phyloP scores from a whole-genome alignment of 37 sponge, comb jelly and placozoan genomes.

The Amphimedon queenslandica region DNA sequence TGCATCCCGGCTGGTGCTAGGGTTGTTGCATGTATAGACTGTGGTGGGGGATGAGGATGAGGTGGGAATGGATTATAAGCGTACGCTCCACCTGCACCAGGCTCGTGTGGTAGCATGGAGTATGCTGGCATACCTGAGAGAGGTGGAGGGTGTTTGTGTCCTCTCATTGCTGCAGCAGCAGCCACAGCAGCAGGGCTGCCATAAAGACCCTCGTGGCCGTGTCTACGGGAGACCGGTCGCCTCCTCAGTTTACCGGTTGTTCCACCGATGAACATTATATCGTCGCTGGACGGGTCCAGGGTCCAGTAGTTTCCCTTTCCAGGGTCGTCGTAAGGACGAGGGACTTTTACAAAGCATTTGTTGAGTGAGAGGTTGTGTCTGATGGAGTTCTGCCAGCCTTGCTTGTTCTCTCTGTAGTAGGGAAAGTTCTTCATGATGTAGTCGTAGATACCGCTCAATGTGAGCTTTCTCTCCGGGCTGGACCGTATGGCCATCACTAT shows the following conservation, averaged over 20 bases:
- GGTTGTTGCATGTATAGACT: neutral
- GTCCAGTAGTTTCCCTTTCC: conserved; percentile 99
- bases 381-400: conserved; percentile 98
- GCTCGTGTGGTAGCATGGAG: conserved; percentile 8
- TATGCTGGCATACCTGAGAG: conserved; percentile 42
- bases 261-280: conserved; percentile 85
- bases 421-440: conserved; percentile 94
- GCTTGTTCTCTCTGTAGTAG: conserved; percentile 93
- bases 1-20: conserved; percentile 5
- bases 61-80: neutral
- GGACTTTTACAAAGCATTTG: conserved; percentile 95
- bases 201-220: conserved; percentile 47
- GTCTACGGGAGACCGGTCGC: conserved; percentile 69
- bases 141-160: too few species aligned
- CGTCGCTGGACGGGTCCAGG: conserved; percentile 83
- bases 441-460: conserved; percentile 91
- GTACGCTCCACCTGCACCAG: conserved; percentile 24
- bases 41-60: neutral
- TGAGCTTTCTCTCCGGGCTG: conserved; percentile 87
- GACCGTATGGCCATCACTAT: conserved; percentile 96
- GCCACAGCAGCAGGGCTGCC: conserved; percentile 43
- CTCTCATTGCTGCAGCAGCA: conserved; percentile 15
- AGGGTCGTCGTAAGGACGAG: conserved; percentile 92
- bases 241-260: conserved; percentile 82
- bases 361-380: conserved; percentile 95